Conservation (phyloP, 2,113 vertebrate genomes). For the Apteryx owenii region DNA sequence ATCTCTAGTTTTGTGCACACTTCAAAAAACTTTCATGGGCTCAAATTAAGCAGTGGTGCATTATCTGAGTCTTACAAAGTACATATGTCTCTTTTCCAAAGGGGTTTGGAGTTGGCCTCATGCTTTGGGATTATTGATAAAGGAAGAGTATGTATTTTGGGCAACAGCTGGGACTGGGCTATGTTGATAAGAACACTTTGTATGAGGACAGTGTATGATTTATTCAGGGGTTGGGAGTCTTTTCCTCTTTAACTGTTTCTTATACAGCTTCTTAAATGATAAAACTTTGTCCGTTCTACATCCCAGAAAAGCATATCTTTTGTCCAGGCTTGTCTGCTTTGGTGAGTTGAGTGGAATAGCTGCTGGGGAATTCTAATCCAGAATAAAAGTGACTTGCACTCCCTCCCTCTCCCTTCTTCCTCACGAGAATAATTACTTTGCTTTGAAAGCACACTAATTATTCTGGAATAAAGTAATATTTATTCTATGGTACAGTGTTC, state of each 20-base stretch:
- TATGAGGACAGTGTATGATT: neutral
- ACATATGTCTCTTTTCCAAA: neutral
- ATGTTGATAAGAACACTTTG: neutral
- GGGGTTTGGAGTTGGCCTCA: neutral
- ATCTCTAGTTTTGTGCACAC: neutral
- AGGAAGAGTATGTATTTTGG: neutral
- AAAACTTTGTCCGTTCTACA: neutral
- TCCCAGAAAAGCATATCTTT: neutral
- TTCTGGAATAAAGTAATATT: slow-evolving; percentile 16
- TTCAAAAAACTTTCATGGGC: neutral
- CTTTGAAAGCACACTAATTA: slow-evolving; percentile 8
- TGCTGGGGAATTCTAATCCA: neutral
- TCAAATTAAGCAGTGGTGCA: neutral
- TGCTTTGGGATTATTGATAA: neutral
- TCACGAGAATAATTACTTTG: neutral
- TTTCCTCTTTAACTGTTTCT: neutral
- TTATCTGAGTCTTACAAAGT: neutral
- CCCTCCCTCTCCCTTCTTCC: neutral
- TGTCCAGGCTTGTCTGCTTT: neutral
- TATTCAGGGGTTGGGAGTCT: neutral
- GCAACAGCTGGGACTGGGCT: neutral
- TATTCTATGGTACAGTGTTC: neutral
- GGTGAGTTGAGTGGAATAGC: neutral
- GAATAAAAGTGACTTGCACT: neutral
- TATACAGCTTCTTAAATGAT: neutral